Conservation (phyloP, 2,113 vertebrate species). For the Rissa tridactyla region DNA sequence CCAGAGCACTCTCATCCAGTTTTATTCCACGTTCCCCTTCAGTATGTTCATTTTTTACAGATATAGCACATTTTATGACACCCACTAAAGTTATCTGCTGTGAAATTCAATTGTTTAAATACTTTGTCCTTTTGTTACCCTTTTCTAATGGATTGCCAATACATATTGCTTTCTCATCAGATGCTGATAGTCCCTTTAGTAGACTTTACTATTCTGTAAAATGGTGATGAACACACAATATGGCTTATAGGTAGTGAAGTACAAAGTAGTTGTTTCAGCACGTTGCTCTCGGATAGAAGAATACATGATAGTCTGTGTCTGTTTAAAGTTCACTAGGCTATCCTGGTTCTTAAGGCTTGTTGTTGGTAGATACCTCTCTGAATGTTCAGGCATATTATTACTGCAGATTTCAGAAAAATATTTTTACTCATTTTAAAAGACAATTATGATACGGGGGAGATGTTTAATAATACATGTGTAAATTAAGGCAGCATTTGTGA, state of each 20-base stretch:
- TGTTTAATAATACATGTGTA: neutral
- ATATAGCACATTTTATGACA: conserved; percentile 53
- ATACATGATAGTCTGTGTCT: neutral
- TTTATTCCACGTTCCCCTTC: conserved; percentile 36
- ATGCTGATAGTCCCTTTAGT: conserved; percentile 56
- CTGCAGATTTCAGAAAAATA: neutral
- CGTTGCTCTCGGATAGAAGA: conserved; percentile 12
- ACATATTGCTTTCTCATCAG: conserved; percentile 63
- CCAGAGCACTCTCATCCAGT: conserved; percentile 44
- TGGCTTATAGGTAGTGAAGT: conserved; percentile 9
- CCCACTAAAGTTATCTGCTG: conserved; percentile 46
- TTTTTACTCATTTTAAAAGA: neutral
- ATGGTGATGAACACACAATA: conserved; percentile 21
- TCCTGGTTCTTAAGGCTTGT: neutral
- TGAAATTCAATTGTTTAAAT: conserved; percentile 52
- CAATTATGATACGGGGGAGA: neutral
- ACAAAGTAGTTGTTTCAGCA: conserved; percentile 54
- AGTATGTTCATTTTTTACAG: conserved; percentile 41
- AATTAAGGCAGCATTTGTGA: neutral
- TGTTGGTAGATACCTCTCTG: neutral
- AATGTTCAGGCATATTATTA: neutral
- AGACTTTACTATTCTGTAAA: conserved; percentile 19
- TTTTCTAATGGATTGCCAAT: conserved; percentile 61
- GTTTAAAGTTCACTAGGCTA: neutral
- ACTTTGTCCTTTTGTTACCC: conserved; percentile 63